Evolutionary conservation across 2,797 vertebrate genomes (phyloP), one percentile per base, ranked within the genome.

Genomic region (Liparis tanakae): DNA sequence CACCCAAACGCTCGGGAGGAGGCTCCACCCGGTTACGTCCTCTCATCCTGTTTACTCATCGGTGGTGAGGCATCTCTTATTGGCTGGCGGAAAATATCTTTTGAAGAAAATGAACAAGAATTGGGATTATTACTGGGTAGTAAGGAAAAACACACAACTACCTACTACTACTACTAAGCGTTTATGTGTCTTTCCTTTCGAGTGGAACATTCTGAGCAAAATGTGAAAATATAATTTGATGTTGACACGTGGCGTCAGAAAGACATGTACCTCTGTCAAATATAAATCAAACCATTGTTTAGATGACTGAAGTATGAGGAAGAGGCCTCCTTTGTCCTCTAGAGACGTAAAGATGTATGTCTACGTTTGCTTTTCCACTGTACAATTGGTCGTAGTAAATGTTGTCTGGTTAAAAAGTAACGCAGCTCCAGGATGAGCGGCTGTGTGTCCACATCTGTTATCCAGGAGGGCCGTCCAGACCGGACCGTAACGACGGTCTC

Each of bases 1-100:
- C 76, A 79, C 67, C 65, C 64, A 87, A 87, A 89, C 51, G 67
- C 74, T 76, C 73, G 67, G 46, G 63, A 83, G 81, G 73, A 81
- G 79, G 72, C 67, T 75, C 60, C 57, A 61, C 48, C 74, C 69
- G 41, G 58, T 76, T 78, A 30, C 4, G 58, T 37, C 13, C 58
- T 73, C 72, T 61, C 64, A 66, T 82, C 67, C 61, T 78, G 73
- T 70, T 80, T 74, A 48, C 54, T 76, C 62, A 82, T 76, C 61
- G 76, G 57, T 54, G 39, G 72, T 76, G 10, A 54, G 15, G 3
- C 61, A 10, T 53, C 67, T 77, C 66, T 33, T n/a, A 67, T 10
- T 2, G 25, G 14, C 17, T 44, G 18, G 43, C 1, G 43, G 20
- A 64, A 30, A 60, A 72, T 25, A 46, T 57, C 53, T 3, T 73